Evolutionary conservation across 37 sponge, comb jelly and placozoan genomes (phyloP), one percentile per base, ranked within the genome.

Genomic region (Haliclona indistincta): DNA sequence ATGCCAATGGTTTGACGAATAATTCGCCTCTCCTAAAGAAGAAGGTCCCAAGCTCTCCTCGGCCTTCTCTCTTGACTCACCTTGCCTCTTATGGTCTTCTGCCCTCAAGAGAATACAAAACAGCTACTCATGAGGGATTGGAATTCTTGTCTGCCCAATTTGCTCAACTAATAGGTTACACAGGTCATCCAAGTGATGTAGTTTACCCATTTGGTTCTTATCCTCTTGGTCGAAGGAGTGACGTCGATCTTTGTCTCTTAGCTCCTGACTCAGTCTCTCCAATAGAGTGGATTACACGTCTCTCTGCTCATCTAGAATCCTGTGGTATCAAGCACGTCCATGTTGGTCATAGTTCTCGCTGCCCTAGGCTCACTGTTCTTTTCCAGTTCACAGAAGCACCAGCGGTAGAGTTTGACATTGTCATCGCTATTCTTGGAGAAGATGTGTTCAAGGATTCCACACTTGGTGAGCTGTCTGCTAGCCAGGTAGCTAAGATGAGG

Each of bases 241-340:
- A 94, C 49, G 73, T 89, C 1, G 95, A 94, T 72, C 45, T 94
- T 33, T 94, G 95, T 62, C 64, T 89, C 30, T 68, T 90, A 0
- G 80, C 78, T 19, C 95, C 91, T 17, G 67, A 68, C 0, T 7
- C 22, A 2, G 20, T 78, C 55, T 67, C 88, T 13, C 81, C 73
- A 7, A 38, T 65, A 0, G 90, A 86, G 15, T 86, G 84, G 65
- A 35, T 87, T 32, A 80, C 73, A 37, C 77, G 52, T n/a, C 54
- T 94, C 45, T 79, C 71, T 0, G 22, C 0, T 20, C 66, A 54
- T 43, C 52, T 94, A 41, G 63, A 74, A 32, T 60, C 72, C 0
- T 83, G 79, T 74, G 95, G 95, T 20, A 63, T 85, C 43, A 79
- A 44, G 3, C 70, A 69, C 49, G 25, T 89, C 0, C 90, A 94